These are phyloP conservation scores for Catamblyrhynchus diadema DNA, from an alignment of 2,797 vertebrate genomes.

Conservation along the genomic window DNA sequence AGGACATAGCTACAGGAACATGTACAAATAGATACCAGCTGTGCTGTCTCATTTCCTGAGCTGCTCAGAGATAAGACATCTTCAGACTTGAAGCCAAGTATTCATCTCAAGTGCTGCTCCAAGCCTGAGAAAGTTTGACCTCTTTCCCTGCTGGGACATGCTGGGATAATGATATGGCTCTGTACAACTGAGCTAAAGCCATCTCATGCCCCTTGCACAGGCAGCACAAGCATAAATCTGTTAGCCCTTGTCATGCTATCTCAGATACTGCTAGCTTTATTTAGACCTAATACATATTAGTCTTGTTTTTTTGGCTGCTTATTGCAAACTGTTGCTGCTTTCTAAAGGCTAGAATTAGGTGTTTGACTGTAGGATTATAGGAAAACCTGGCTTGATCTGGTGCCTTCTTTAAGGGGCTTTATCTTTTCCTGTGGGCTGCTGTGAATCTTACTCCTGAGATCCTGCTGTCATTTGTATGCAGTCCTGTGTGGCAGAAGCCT, in stretches of 20 bases:
- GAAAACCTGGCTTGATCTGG: neutral
- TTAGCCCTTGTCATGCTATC: neutral
- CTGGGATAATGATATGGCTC: neutral
- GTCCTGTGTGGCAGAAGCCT: neutral
- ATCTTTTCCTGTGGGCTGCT: neutral
- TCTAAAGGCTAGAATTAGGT: neutral
- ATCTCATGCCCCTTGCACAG: neutral
- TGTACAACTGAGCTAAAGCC: neutral
- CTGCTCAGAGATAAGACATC: neutral
- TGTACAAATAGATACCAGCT: neutral
- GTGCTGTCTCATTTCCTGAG: neutral
- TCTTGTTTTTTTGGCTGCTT: neutral
- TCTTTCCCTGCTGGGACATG: neutral
- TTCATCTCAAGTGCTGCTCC: neutral
- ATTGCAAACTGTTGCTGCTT: neutral
- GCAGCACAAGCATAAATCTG: neutral
- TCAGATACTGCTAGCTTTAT: neutral
- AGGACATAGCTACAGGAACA: neutral
- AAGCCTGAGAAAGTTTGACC: neutral
- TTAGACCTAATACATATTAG: neutral
- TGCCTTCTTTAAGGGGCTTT: neutral
- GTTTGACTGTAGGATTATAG: neutral
- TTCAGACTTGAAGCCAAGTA: neutral
- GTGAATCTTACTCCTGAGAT: neutral
- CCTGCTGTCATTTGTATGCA: neutral